A percentile compares a stretch with the other conserved stretches of the same genome.
phyloP scores from a whole-genome alignment of 2,113 vertebrate genomes.

The Ariopsis seemanni region DNA sequence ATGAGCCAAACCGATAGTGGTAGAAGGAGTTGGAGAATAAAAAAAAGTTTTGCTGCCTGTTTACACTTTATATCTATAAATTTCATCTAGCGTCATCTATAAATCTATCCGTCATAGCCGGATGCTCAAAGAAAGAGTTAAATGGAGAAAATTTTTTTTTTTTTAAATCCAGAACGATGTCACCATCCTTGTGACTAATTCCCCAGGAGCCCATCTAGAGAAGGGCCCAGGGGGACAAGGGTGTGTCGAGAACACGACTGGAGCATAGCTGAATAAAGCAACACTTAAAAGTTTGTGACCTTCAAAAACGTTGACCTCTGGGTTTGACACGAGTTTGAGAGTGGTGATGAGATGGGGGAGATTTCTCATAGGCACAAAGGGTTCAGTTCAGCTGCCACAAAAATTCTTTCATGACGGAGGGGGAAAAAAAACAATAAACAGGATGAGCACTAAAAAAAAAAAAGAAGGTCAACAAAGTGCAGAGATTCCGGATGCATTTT shows the following conservation, averaged over 20 bases:
- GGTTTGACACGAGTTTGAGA: neutral
- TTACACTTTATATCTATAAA: neutral
- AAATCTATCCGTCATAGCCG: neutral
- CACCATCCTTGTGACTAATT: neutral
- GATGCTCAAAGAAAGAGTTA: neutral
- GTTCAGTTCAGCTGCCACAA: neutral
- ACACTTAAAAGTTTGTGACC: conserved; percentile 49
- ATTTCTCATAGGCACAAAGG: conserved; percentile 24
- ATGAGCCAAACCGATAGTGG: neutral
- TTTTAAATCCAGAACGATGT: neutral
- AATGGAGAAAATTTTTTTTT: neutral
- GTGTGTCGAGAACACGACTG: neutral
- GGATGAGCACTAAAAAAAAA: neutral
- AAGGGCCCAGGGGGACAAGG: neutral
- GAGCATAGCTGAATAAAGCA: conserved; percentile 11
- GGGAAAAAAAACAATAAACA: neutral
- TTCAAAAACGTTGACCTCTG: conserved; percentile 40
- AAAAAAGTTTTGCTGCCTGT: neutral
- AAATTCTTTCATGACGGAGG: neutral
- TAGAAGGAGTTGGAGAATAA: too few relatives aligned
- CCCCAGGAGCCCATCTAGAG: too few relatives aligned
- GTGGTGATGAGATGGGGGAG: neutral
- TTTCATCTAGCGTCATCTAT: too few relatives aligned
- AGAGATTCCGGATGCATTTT: neutral
- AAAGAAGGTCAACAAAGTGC: neutral